Percentiles rank a stretch among this genome's conserved stretches.
Conservation (phyloP, 2,888 invertebrate genomes). For the Lepidochitona cinerea region DNA sequence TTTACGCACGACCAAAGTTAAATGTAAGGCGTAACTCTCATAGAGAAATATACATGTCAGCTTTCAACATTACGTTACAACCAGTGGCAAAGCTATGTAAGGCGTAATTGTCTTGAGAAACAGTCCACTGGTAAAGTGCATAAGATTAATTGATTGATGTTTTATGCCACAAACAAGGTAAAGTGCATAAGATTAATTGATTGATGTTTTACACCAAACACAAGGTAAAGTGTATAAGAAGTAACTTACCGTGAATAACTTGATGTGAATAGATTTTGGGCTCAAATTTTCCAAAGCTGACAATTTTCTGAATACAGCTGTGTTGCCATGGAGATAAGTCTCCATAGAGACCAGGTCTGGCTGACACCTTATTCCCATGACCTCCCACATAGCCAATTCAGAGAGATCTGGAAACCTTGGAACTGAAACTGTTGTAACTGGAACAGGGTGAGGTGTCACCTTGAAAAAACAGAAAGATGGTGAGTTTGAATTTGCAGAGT, state of each 20-base stretch:
- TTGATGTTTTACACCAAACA: too few relatives aligned
- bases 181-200: too few relatives aligned
- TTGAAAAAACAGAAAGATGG: not conserved
- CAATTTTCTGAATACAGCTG: not conserved
- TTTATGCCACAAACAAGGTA: too few relatives aligned
- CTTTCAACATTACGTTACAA: too few relatives aligned
- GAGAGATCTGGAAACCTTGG: conserved; percentile 14
- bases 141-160: too few relatives aligned
- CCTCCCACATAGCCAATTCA: conserved; percentile 23
- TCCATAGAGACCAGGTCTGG: not conserved
- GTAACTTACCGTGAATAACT: not conserved
- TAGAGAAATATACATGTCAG: too few relatives aligned
- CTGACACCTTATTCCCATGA: conserved; percentile 23
- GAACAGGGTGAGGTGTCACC: conserved; percentile 1
- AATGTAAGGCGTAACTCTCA: too few relatives aligned
- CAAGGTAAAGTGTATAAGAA: not conserved
- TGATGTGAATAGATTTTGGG: not conserved
- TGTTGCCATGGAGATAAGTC: not conserved
- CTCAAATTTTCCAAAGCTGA: not conserved
- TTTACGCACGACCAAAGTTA: too few relatives aligned
- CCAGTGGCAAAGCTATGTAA: too few relatives aligned
- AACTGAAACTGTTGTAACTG: conserved; percentile 13
- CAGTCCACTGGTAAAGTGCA: too few relatives aligned
- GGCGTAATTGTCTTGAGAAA: too few relatives aligned
- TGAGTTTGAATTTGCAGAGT: not conserved